phyloP scores from a whole-genome alignment of 2,888 invertebrate genomes.

The Anagyrus pseudococci region DNA sequence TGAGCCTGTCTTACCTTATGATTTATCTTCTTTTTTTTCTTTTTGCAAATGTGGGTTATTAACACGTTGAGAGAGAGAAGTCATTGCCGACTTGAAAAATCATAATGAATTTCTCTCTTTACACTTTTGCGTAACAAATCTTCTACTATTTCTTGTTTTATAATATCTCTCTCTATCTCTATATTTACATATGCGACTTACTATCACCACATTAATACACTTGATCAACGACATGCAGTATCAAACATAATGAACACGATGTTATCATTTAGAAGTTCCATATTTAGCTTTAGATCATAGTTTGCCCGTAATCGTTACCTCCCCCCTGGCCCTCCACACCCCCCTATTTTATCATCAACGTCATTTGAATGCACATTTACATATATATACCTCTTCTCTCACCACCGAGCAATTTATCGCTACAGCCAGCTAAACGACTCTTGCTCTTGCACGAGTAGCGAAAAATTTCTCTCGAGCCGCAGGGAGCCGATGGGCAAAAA shows the following conservation, averaged over 20 bases:
- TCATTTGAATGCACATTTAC: constrained; percentile 20
- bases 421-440: too few relatives aligned
- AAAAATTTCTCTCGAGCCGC: too few relatives aligned
- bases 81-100: constrained; percentile 15
- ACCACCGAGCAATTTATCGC: constrained; percentile 19
- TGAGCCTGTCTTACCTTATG: constrained; percentile 18
- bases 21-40: neutral
- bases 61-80: constrained; percentile 24
- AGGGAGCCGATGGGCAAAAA: too few relatives aligned
- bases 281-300: constrained; percentile 36
- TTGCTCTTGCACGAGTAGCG: too few relatives aligned
- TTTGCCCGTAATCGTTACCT: constrained; percentile 33
- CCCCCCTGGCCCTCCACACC: too few relatives aligned
- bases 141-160: too few relatives aligned
- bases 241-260: constrained; percentile 27
- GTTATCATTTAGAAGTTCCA: constrained; percentile 22
- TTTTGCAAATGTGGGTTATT: constrained; percentile 27
- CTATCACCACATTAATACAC: constrained; percentile 21
- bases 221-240: constrained; percentile 26
- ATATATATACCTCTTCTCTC: constrained; percentile 13
- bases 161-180: neutral
- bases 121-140: too few relatives aligned
- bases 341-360: too few relatives aligned
- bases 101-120: constrained; percentile 20
- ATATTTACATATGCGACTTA: constrained; percentile 9